These are phyloP conservation scores for Todiramphus chloris DNA, from an alignment of 2,113 vertebrate genomes.

Conservation along the genomic window DNA sequence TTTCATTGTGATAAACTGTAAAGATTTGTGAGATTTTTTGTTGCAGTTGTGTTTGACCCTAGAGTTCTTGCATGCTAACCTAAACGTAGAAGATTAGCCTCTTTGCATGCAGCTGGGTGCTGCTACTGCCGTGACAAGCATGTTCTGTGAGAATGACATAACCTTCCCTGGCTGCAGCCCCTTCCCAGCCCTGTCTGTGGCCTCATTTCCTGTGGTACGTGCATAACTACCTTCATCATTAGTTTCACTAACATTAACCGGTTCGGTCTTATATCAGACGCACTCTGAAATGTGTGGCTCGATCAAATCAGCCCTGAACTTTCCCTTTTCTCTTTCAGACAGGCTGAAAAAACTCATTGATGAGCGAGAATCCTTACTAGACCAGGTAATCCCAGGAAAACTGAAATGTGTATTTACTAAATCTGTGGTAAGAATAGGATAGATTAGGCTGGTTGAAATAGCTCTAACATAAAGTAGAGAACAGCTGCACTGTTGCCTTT, in stretches of 20 bases:
- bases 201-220: constrained; percentile 83
- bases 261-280: neutral
- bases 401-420: neutral
- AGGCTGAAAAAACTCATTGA: constrained; percentile 91
- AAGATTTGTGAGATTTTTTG: constrained; percentile 80
- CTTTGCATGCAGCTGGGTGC: constrained; percentile 86
- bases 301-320: neutral
- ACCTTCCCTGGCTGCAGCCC: constrained; percentile 73
- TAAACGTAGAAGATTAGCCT: constrained; percentile 79
- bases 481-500: neutral
- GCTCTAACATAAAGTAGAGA: accelerated
- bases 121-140: constrained; percentile 70
- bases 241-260: constrained; percentile 51
- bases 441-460: neutral
- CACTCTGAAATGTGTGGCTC: accelerated
- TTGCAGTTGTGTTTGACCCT: constrained; percentile 79
- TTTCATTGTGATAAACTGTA: constrained; percentile 29
- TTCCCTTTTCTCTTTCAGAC: constrained; percentile 79
- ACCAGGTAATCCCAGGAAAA: constrained; percentile 82
- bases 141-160: constrained; percentile 70
- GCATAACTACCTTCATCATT: constrained; percentile 62
- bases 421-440: neutral
- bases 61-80: constrained; percentile 88
- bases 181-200: constrained; percentile 69
- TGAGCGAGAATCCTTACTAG: constrained; percentile 90